phyloP scores from a whole-genome alignment of 1,140 invertebrate species.

The Ptiloglossa arizonensis region DNA sequence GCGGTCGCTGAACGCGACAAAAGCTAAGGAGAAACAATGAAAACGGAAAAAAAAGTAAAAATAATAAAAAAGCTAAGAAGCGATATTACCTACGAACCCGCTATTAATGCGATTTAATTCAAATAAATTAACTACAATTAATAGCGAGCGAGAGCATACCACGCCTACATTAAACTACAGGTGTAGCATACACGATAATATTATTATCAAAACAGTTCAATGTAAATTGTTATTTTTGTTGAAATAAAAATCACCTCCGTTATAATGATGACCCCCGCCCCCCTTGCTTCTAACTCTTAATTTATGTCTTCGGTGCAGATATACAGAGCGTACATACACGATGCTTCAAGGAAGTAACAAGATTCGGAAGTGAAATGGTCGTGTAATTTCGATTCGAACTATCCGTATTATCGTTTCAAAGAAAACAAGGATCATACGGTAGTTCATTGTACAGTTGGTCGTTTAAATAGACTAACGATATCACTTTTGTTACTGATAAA shows the following conservation, averaged over 20 bases:
- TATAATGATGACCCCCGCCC: conserved; percentile 65
- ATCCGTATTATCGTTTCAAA: too few species aligned
- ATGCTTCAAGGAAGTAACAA: neutral
- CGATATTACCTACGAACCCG: conserved; percentile 72
- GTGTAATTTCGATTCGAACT: too few species aligned
- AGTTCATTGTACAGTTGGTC: conserved; percentile 3
- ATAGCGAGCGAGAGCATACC: conserved; percentile 79
- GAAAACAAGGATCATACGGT: too few species aligned
- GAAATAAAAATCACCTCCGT: conserved; percentile 82
- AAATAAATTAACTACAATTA: conserved; percentile 71
- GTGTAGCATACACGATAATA: conserved; percentile 81
- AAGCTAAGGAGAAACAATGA: conserved; percentile 21
- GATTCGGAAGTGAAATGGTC: too few species aligned
- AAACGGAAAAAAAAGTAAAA: conserved; percentile 17
- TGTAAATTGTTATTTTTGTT: conserved; percentile 83
- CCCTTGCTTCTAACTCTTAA: neutral
- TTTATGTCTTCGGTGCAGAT: neutral
- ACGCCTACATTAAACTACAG: conserved; percentile 79
- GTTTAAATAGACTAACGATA: neutral
- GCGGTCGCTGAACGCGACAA: conserved; percentile 25
- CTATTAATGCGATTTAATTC: conserved; percentile 74
- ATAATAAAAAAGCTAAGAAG: conserved; percentile 47
- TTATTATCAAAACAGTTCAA: conserved; percentile 81
- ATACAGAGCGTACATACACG: conserved; percentile 26
- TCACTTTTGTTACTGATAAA: conserved; percentile 18